These are phyloP conservation scores for Passer montanus DNA, from an alignment of 2,113 vertebrate species.

Conservation along the genomic window DNA sequence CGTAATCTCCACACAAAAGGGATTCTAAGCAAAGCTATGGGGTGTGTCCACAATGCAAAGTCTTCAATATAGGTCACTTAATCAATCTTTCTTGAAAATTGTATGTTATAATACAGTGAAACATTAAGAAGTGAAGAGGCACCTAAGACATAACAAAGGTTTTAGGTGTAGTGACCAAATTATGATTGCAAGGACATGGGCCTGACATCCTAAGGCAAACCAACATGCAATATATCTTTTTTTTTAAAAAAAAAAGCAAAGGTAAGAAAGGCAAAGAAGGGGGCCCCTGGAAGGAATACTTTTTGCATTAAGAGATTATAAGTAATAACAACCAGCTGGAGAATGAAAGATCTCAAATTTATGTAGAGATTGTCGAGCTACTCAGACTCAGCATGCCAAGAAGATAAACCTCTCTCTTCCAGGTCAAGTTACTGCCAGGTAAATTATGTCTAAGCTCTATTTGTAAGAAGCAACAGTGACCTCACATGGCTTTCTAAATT, in stretches of 20 bases:
- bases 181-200: neutral
- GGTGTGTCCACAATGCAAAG: neutral
- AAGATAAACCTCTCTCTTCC: conserved; percentile 61
- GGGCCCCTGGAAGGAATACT: conserved; percentile 45
- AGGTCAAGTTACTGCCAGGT: conserved; percentile 63
- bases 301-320: conserved; percentile 60
- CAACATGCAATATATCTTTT: neutral
- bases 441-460: conserved; percentile 9
- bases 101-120: neutral
- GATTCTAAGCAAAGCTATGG: neutral
- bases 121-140: neutral
- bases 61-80: neutral
- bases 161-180: neutral
- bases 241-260: neutral
- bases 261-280: conserved; percentile 14
- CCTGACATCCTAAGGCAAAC: neutral
- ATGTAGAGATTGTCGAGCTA: conserved; percentile 30
- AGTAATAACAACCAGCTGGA: conserved; percentile 63
- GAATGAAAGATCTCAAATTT: conserved; percentile 59
- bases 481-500: conserved; percentile 47
- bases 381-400: conserved; percentile 37
- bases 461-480: conserved; percentile 54
- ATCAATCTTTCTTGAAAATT: neutral
- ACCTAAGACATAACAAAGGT: neutral
- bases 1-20: neutral